Conservation (phyloP, 2,113 vertebrate genomes). For the Caretta caretta region DNA sequence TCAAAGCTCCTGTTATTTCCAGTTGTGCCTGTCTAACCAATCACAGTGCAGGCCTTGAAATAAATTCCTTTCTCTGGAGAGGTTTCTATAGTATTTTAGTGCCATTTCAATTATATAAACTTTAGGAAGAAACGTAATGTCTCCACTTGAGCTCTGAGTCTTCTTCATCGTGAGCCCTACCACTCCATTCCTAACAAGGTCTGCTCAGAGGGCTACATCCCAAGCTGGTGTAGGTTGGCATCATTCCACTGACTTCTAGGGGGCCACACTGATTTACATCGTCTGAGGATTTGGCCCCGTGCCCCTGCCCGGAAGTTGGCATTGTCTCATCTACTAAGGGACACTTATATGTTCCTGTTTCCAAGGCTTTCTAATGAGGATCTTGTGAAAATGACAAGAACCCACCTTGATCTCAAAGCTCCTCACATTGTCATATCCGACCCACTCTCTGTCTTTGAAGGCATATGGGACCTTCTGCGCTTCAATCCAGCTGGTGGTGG, state of each 20-base stretch:
- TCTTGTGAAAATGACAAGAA: background rate
- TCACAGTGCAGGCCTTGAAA: background rate
- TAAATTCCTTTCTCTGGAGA: background rate
- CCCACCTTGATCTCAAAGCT: constrained; percentile 76
- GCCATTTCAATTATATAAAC: background rate
- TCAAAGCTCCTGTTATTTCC: background rate
- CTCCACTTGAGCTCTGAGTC: background rate
- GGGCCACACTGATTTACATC: background rate
- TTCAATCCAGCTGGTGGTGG: constrained; percentile 72
- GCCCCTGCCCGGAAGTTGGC: background rate
- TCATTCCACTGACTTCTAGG: background rate
- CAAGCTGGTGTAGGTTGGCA: background rate
- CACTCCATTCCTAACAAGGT: background rate
- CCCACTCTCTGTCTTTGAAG: constrained; percentile 58
- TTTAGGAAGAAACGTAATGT: background rate
- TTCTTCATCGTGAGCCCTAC: background rate
- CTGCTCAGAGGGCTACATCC: background rate
- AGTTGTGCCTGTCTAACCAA: background rate
- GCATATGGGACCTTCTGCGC: constrained; percentile 76
- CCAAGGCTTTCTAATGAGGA: background rate
- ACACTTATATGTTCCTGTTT: background rate
- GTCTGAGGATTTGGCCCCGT: background rate
- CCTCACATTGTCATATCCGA: constrained; percentile 78
- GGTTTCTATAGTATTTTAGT: background rate
- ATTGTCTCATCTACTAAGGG: background rate